Conservation (phyloP, 2,113 vertebrate species). For the Nibea albiflora region DNA sequence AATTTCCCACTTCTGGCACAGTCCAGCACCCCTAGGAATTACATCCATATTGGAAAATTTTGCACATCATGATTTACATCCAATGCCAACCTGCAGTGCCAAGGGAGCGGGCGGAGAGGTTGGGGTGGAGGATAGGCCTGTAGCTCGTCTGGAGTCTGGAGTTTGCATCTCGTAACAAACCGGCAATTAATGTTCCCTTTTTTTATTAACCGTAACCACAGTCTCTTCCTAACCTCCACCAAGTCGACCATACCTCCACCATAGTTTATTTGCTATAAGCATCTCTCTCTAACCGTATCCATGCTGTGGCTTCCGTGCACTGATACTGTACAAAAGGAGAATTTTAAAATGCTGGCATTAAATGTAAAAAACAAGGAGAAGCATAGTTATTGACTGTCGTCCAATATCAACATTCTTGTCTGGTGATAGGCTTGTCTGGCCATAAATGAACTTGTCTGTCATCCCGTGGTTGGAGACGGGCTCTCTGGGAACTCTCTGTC, state of each 20-base stretch:
- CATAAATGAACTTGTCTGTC: background rate
- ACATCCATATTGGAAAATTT: conserved; percentile 15
- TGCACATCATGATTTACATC: background rate
- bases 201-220: background rate
- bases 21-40: background rate
- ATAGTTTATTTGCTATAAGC: background rate
- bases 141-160: background rate
- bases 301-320: background rate
- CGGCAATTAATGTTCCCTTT: background rate
- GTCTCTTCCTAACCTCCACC: background rate
- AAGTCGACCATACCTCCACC: background rate
- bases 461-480: background rate
- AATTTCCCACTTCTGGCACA: conserved; percentile 1
- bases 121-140: background rate
- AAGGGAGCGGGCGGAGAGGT: background rate
- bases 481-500: background rate
- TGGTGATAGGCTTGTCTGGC: background rate
- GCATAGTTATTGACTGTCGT: background rate
- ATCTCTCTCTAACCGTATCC: background rate
- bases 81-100: background rate
- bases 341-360: background rate
- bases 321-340: background rate
- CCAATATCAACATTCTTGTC: background rate
- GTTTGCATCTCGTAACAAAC: background rate
- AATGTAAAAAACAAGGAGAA: no score